phyloP scores from a whole-genome alignment of 2,113 vertebrate species.

The Anser cygnoides region DNA sequence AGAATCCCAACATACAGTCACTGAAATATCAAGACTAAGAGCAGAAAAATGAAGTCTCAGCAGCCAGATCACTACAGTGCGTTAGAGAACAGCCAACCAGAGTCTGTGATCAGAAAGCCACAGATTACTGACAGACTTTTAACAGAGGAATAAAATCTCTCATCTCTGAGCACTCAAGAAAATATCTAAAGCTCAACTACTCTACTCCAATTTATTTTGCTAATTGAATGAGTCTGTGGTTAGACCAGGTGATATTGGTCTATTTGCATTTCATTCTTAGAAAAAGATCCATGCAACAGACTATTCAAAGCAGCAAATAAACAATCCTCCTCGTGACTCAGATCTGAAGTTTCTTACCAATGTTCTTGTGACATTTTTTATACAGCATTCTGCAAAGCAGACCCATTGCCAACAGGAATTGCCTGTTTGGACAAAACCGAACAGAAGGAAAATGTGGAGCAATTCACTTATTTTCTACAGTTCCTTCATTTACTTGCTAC shows the following conservation, averaged over 20 bases:
- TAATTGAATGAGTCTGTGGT: neutral
- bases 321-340: fast-evolving
- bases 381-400: neutral
- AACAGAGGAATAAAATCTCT: neutral
- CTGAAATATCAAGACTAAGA: neutral
- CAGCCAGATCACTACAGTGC: neutral
- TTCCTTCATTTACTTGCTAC: neutral
- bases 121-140: neutral
- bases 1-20: neutral
- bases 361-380: neutral
- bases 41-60: neutral
- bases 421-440: neutral
- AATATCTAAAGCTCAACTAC: neutral
- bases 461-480: neutral
- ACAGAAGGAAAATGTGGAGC: neutral
- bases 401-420: neutral
- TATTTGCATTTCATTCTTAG: neutral
- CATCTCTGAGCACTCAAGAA: neutral
- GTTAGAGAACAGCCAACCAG: neutral
- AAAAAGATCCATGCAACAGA: neutral
- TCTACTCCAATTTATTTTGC: neutral
- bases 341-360: neutral
- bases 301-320: neutral
- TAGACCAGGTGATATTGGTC: neutral
- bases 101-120: neutral